phyloP scores from a whole-genome alignment of 2,888 invertebrate species.

The Zeuzera pyrina region DNA sequence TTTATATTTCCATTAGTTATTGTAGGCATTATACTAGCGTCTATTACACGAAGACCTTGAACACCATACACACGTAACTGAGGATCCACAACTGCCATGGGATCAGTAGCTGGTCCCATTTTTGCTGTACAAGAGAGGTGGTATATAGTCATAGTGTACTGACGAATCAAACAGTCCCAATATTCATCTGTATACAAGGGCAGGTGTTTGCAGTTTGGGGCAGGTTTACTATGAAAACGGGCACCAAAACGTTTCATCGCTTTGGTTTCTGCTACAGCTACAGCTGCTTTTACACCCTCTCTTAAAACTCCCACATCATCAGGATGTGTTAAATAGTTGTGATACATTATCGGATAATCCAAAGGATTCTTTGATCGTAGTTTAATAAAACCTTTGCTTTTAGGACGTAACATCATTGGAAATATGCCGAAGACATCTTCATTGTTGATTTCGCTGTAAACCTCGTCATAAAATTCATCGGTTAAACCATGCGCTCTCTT shows the following conservation, averaged over 20 bases:
- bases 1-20: slow-evolving; percentile 91
- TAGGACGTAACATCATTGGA: slow-evolving; percentile 92
- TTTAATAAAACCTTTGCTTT: slow-evolving; percentile 86
- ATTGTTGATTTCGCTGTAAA: slow-evolving; percentile 80
- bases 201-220: slow-evolving; percentile 88
- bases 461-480: slow-evolving; percentile 85
- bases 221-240: slow-evolving; percentile 79
- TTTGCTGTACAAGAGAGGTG: slow-evolving; percentile 88
- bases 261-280: slow-evolving; percentile 85
- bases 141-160: slow-evolving; percentile 91
- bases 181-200: slow-evolving; percentile 86
- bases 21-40: slow-evolving; percentile 90
- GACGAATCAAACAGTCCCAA: slow-evolving; percentile 87
- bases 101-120: slow-evolving; percentile 86
- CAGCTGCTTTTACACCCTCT: slow-evolving; percentile 89
- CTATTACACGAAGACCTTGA: slow-evolving; percentile 85
- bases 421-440: slow-evolving; percentile 86
- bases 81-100: slow-evolving; percentile 87
- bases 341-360: slow-evolving; percentile 89
- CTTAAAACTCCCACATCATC: slow-evolving; percentile 87
- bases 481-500: slow-evolving; percentile 86
- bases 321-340: slow-evolving; percentile 92
- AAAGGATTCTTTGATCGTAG: slow-evolving; percentile 79
- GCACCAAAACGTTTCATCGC: slow-evolving; percentile 87
- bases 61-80: slow-evolving; percentile 84